Base-by-base conservation (phyloP, 2,113 vertebrate species). In the Tragulus kanchil region DNA sequence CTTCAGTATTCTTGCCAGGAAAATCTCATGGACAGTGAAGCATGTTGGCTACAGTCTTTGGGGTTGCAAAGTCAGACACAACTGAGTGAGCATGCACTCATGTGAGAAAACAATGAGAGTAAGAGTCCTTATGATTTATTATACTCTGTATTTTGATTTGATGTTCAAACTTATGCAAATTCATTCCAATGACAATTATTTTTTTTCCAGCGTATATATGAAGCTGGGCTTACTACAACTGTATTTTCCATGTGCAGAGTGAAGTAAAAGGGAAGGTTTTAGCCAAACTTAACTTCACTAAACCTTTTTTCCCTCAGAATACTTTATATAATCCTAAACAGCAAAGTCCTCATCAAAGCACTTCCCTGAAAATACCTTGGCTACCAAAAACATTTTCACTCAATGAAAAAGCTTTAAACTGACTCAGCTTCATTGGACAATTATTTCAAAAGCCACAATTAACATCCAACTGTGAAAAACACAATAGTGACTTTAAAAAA, bases 391-490 rank as follows among this genome's bases (percentile, higher is more conserved):
- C 71, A 21, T 73, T 93, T 82, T 31, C 75, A 82, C 14, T 59
- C 64, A 92, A 23, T 64, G 64, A 82, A 84, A 67, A 84, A 73
- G 61, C 12, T 95, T 84, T 87, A 59, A 86, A 94, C 92, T 64
- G 14, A 73, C 19, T 59, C 71, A 45, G n/a, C 73, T 93, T 93
- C 25, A 73, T 93, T 48, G 91, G 61, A 84, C 17, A 48, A 21
- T 73, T 85, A 84, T 90, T 95, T 96, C 45, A 85, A 90, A 93
- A 97, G 69, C 21, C 58, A 85, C 64, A 89, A 64, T 75, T 90
- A 90, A 85, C 26, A 85, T 42, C 62, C 78, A 73, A 59, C 75
- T 82, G 69, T 94, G 75, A 75, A 95, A 85, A 86, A 87, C 71
- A 84, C 42, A 94, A 71, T 21, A 64, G 42, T 69, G 36, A 79